Percentiles rank a stretch among this genome's conserved stretches.
These are phyloP conservation scores for Montipora cactus DNA, from an alignment of 64 coral and sea anemone species.

Conservation along the genomic window DNA sequence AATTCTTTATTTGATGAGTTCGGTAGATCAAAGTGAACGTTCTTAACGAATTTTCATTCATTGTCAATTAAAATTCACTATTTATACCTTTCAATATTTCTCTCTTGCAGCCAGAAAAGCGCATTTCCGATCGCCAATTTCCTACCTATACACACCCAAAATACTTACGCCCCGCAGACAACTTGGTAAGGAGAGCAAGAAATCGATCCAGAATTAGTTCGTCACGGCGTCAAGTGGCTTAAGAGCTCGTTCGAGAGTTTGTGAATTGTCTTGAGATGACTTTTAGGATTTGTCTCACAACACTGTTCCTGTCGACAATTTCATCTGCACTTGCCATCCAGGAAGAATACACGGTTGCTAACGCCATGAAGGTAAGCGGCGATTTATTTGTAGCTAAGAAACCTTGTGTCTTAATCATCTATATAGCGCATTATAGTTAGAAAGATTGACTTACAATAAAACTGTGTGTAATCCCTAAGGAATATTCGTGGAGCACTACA, in stretches of 20 bases:
- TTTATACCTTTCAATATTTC: not conserved
- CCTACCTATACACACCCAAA: not conserved
- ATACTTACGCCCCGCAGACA: not conserved
- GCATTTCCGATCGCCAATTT: too few species aligned
- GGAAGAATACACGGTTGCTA: not conserved
- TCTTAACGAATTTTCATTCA: slow-evolving; percentile 18
- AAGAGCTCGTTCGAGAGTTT: slow-evolving; percentile 28
- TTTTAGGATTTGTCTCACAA: slow-evolving; percentile 22
- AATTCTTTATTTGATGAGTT: not conserved
- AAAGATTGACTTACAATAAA: too few species aligned
- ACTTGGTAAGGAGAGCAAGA: not conserved
- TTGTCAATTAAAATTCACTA: slow-evolving; percentile 46
- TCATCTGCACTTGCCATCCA: not conserved
- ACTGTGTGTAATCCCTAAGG: not conserved
- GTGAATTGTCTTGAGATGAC: slow-evolving; percentile 42
- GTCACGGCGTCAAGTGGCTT: slow-evolving; percentile 4
- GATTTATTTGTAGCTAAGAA: not conserved
- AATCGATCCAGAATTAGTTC: not conserved
- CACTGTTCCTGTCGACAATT: slow-evolving; percentile 14
- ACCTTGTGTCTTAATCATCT: too few species aligned
- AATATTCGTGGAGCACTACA: not conserved
- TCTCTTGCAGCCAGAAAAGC: too few species aligned
- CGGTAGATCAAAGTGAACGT: slow-evolving; percentile 18
- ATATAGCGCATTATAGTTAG: not conserved
- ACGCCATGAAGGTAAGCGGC: slow-evolving; percentile 3